Percentiles rank a stretch among this genome's conserved stretches.
These are phyloP conservation scores for Podiceps cristatus DNA, from an alignment of 2,113 vertebrate species.

Conservation along the genomic window DNA sequence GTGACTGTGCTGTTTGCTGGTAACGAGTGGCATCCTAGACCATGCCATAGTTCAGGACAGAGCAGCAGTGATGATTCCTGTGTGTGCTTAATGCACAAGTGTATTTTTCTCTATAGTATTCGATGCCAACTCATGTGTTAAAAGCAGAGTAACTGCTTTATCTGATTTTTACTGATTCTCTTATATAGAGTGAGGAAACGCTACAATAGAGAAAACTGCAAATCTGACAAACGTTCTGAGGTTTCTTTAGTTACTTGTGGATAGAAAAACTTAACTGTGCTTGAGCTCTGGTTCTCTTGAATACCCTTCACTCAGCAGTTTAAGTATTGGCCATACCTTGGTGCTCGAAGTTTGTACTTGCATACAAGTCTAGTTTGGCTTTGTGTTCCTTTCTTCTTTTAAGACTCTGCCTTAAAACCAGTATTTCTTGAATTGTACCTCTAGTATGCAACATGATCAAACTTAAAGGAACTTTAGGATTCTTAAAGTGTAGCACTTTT, in stretches of 20 bases:
- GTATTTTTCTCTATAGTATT: not conserved
- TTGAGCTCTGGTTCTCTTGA: not conserved
- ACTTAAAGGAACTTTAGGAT: not conserved
- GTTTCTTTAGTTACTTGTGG: not conserved
- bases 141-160: not conserved
- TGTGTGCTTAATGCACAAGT: not conserved
- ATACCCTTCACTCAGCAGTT: not conserved
- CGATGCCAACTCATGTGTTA: not conserved
- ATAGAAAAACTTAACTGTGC: not conserved
- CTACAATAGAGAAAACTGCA: not conserved
- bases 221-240: not conserved
- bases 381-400: not conserved
- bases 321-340: not conserved
- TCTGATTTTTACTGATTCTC: not conserved
- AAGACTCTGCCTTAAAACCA: not conserved
- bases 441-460: not conserved
- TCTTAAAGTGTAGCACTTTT: not conserved
- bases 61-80: not conserved
- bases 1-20: not conserved
- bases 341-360: not conserved
- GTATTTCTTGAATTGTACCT: not conserved
- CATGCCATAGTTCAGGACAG: not conserved
- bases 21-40: not conserved
- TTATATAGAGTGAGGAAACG: not conserved
- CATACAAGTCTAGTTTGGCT: not conserved